Percentiles rank a stretch among this genome's conserved stretches.
Conservation (phyloP, 2,797 vertebrate species). For the Acrocephalus scirpaceus region DNA sequence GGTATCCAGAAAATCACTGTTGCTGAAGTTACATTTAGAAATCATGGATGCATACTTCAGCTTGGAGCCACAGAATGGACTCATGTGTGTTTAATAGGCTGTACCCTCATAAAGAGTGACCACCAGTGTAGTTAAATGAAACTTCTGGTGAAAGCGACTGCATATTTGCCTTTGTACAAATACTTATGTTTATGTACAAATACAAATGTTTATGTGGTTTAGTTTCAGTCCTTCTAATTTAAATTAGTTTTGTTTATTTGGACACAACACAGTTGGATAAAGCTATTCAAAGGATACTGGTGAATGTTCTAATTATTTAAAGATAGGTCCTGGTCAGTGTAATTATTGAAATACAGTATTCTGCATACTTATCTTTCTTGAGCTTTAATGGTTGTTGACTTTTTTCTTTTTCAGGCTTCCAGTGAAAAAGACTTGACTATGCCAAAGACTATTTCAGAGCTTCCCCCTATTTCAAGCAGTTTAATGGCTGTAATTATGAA, state of each 20-base stretch:
- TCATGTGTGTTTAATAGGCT: background rate
- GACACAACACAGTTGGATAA: background rate
- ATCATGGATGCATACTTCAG: background rate
- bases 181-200: background rate
- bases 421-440: constrained; percentile 75
- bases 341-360: background rate
- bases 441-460: constrained; percentile 81
- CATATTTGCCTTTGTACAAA: background rate
- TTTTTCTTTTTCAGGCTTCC: constrained; percentile 74
- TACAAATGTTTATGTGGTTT: background rate
- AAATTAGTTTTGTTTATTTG: background rate
- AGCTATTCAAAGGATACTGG: background rate
- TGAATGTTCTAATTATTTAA: background rate
- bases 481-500: constrained; percentile 83
- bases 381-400: background rate
- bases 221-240: background rate
- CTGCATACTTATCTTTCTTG: background rate
- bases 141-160: background rate
- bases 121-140: background rate
- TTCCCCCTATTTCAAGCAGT: constrained; percentile 86
- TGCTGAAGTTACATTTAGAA: background rate
- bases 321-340: background rate
- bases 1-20: background rate
- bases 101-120: background rate
- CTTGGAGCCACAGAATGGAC: background rate